Conservation (phyloP, 2,888 invertebrate species). For the Portevinia maculata region DNA sequence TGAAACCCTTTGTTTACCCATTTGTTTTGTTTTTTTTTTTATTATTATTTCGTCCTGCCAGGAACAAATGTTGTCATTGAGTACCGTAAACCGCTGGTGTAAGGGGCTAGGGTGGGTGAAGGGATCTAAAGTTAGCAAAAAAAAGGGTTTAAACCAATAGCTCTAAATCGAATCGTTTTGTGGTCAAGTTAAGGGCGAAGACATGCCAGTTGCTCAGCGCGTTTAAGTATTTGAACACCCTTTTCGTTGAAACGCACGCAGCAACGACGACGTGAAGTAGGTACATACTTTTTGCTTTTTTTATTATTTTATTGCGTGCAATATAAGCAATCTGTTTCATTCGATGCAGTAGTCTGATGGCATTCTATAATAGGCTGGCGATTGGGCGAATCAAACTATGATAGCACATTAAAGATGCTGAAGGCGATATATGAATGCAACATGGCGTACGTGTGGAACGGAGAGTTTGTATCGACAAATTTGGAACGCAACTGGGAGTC, state of each 20-base stretch:
- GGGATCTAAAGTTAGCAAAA: slow-evolving; percentile 47
- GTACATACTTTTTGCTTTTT: slow-evolving; percentile 3
- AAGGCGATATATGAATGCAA: too few relatives aligned
- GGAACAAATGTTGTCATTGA: slow-evolving; percentile 66
- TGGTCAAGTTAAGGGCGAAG: slow-evolving; percentile 62
- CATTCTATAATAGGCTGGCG: too few relatives aligned
- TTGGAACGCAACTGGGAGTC: too few relatives aligned
- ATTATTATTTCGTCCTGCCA: slow-evolving; percentile 58
- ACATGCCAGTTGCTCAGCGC: slow-evolving; percentile 18
- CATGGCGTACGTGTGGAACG: too few relatives aligned
- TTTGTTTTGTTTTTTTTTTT: slow-evolving; percentile 67
- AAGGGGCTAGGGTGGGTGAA: slow-evolving; percentile 34
- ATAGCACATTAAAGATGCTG: too few relatives aligned
- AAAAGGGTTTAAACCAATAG: slow-evolving; percentile 66
- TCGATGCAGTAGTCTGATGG: background rate
- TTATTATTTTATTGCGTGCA: slow-evolving; percentile 1
- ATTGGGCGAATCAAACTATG: too few relatives aligned
- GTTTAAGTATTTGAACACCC: slow-evolving; percentile 41
- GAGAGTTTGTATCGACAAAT: too few relatives aligned
- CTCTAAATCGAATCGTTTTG: slow-evolving; percentile 72
- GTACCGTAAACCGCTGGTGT: slow-evolving; percentile 72
- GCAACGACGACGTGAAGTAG: slow-evolving; percentile 1
- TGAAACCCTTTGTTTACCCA: slow-evolving; percentile 74
- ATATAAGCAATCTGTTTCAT: background rate
- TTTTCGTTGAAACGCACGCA: too few relatives aligned